A percentile compares a stretch with the other conserved stretches of the same genome.
Conservation (phyloP, 2,797 vertebrate genomes). For the Dendrocincla fuliginosa region DNA sequence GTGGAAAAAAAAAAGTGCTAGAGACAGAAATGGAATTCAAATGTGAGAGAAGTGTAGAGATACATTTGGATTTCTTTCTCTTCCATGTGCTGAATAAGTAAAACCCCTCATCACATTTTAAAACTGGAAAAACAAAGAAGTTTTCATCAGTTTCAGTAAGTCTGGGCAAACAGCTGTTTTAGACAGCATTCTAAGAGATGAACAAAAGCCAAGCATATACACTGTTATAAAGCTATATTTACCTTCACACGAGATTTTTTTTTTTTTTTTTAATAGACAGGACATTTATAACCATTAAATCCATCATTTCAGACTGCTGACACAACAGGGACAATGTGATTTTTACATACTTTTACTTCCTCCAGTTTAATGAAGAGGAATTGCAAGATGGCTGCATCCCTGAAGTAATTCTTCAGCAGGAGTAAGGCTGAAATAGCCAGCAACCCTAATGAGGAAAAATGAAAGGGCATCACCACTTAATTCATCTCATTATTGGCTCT, state of each 20-base stretch:
- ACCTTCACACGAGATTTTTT: neutral
- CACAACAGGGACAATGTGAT: constrained; percentile 50
- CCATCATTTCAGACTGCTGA: constrained; percentile 29
- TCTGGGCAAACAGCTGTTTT: neutral
- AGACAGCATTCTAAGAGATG: neutral
- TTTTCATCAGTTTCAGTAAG: neutral
- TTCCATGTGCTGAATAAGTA: neutral
- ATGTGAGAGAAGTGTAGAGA: neutral
- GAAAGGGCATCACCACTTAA: constrained; percentile 48
- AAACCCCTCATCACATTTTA: neutral
- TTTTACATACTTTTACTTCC: constrained; percentile 64
- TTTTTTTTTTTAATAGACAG: neutral
- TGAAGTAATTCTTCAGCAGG: constrained; percentile 41
- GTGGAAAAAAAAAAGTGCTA: neutral
- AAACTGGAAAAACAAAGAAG: neutral
- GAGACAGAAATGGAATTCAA: neutral
- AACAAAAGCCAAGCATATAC: neutral
- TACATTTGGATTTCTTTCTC: neutral
- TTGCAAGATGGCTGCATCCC: constrained; percentile 39
- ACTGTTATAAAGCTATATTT: neutral
- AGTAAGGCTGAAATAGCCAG: constrained; percentile 30
- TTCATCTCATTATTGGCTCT: constrained; percentile 56
- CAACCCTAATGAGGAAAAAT: constrained; percentile 63
- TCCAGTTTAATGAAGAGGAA: constrained; percentile 65
- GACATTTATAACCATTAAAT: constrained; percentile 52